Percentiles rank a stretch among this genome's conserved stretches.
Conservation (phyloP, 1,140 invertebrate species). For the Trichomalopsis sarcophagae region DNA sequence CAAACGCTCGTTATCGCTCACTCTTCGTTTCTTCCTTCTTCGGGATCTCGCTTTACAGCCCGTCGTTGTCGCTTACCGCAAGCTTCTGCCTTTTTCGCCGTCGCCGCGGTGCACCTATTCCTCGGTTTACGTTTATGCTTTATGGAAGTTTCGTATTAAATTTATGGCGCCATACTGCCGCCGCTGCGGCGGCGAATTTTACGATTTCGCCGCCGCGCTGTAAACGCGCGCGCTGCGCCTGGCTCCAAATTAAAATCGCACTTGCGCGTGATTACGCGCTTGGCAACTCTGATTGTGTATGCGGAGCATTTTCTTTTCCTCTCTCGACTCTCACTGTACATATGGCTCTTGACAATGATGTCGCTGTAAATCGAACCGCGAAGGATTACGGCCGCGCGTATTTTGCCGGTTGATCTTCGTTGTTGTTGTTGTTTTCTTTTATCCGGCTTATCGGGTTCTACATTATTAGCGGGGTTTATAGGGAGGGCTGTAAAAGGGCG, state of each 20-base stretch:
- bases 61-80: conserved; percentile 62
- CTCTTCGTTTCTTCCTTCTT: not conserved
- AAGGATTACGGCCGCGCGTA: conserved; percentile 5
- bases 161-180: conserved; percentile 57
- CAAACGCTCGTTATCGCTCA: not conserved
- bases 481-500: not conserved
- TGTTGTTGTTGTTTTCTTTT: not conserved
- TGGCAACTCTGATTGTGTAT: not conserved
- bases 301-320: not conserved
- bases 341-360: not conserved
- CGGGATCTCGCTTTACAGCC: not conserved
- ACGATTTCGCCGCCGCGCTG: conserved; percentile 60
- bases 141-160: conserved; percentile 69
- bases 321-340: no score
- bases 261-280: not conserved
- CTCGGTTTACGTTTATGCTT: conserved; percentile 63
- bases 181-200: conserved; percentile 58
- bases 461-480: conserved; percentile 32
- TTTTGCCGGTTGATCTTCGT: not conserved
- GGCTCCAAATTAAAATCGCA: conserved; percentile 65
- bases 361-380: not conserved
- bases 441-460: conserved; percentile 29
- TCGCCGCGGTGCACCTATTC: not conserved
- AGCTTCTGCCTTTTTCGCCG: not conserved
- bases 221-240: conserved; percentile 55